These are phyloP conservation scores for Phylloscopus trochilus DNA, from an alignment of 2,113 vertebrate species.

Conservation along the genomic window DNA sequence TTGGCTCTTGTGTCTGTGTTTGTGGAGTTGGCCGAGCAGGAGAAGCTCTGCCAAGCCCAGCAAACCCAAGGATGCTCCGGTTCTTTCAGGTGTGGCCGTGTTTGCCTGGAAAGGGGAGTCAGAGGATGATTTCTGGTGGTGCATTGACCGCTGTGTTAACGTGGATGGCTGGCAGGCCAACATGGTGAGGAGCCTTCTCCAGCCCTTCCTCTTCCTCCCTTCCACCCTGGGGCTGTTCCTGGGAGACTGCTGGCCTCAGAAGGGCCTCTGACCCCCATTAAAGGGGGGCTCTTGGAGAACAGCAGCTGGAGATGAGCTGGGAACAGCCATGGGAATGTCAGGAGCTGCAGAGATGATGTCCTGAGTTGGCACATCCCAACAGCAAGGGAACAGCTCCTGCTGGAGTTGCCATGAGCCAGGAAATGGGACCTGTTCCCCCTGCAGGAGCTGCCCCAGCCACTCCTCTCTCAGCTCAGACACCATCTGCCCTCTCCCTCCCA, in stretches of 20 bases:
- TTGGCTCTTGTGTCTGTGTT: neutral
- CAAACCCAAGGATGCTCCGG: neutral
- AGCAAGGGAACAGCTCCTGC: neutral
- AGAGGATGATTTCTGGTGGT: conserved; percentile 99
- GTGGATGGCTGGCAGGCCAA: conserved; percentile 95
- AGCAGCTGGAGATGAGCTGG: neutral
- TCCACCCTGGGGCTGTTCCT: neutral
- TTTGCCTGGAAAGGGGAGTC: conserved; percentile 99
- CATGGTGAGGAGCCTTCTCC: conserved; percentile 80
- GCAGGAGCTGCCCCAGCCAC: neutral
- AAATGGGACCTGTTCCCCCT: neutral
- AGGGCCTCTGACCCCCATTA: neutral
- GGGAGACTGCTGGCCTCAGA: neutral
- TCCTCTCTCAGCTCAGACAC: neutral
- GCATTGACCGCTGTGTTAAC: conserved; percentile 95
- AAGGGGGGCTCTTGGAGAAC: neutral
- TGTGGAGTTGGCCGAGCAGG: neutral
- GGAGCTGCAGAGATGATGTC: neutral
- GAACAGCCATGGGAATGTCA: neutral
- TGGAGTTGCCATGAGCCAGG: neutral
- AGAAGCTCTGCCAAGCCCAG: neutral
- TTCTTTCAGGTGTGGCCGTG: conserved; percentile 87
- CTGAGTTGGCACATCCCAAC: neutral
- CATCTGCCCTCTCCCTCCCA: neutral
- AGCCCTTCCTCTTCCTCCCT: neutral